Evolutionary conservation across 2,888 invertebrate species (phyloP), one percentile per base, ranked within the genome.

Genomic region (Anoplius nigerrimus): DNA sequence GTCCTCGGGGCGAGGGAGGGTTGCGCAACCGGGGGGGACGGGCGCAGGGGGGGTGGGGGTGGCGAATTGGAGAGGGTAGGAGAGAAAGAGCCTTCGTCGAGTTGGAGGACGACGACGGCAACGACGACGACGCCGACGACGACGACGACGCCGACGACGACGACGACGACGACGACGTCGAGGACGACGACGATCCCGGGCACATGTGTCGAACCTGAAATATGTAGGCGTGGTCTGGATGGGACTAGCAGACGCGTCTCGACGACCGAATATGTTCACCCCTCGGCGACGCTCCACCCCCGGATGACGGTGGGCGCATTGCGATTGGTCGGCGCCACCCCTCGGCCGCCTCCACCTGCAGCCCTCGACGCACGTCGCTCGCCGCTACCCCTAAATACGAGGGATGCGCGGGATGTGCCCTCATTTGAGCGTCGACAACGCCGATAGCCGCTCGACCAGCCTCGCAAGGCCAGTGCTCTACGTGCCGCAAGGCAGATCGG

Each of bases 151-250:
- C n/a, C 60, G 58, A 45, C 56, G 75, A 70, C 72, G 24, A 24
- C 34, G 4, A 34, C 6, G 34, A 34, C 34, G 34, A 5, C 34
- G 71, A 72, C 72, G 71, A 71, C 75, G 71, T 62, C 71, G 62
- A 56, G 66, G 71, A 54, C 63, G 73, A 75, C 77, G 72, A 75
- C 73, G 75, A 79, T 78, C 74, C 78, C 58, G 22, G 78, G 84
- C 87, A 88, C 88, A 88, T 88, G 88, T 88, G 88, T 88, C 88
- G 88, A 88, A 87, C 83, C 87, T 84, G 85, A 88, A 88, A 88
- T 88, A 88, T 88, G 88, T 88, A 88, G 88, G 88, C 88, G 88
- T 87, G 88, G 88, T 86, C 82, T 84, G 76, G 76, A 77, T 66
- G 78, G 79, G 76, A 81, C 81, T 84, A 87, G 80, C 88, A 88